Evolutionary conservation across 2,888 invertebrate genomes (phyloP).

Genomic region (Lasiommata megera): DNA sequence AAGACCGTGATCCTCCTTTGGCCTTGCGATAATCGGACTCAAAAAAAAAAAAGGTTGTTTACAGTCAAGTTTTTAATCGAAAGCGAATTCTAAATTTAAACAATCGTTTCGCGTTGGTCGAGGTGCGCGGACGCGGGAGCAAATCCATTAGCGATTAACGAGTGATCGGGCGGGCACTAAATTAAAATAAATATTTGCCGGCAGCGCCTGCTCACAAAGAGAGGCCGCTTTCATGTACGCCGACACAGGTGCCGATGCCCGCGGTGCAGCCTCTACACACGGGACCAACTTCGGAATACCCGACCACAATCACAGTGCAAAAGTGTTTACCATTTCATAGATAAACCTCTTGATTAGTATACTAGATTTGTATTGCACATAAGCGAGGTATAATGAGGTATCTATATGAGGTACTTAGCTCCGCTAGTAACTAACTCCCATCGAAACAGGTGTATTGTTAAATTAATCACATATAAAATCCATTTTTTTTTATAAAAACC

Average conservation of each 20-base stretch:
- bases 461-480: too few relatives aligned
- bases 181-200: conserved; percentile 81
- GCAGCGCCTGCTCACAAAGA: conserved; percentile 65
- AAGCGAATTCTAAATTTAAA: conserved; percentile 33
- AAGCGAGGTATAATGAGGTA: too few relatives aligned
- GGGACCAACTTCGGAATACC: background rate
- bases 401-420: too few relatives aligned
- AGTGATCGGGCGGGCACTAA: conserved; percentile 72
- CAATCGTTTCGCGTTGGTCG: conserved; percentile 39
- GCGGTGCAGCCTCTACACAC: conserved; percentile 20
- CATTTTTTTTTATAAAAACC: too few relatives aligned
- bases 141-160: conserved; percentile 78
- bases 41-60: conserved; percentile 6
- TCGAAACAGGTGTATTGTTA: too few relatives aligned
- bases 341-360: too few relatives aligned
- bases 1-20: background rate
- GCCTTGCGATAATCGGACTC: background rate
- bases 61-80: conserved; percentile 26
- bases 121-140: conserved; percentile 52
- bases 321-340: background rate
- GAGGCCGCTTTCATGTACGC: conserved; percentile 62
- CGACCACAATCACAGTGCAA: background rate
- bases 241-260: conserved; percentile 73
- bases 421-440: too few relatives aligned
- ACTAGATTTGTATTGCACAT: too few relatives aligned